These are phyloP conservation scores for Podiceps cristatus DNA, from an alignment of 2,113 vertebrate species.

Conservation along the genomic window DNA sequence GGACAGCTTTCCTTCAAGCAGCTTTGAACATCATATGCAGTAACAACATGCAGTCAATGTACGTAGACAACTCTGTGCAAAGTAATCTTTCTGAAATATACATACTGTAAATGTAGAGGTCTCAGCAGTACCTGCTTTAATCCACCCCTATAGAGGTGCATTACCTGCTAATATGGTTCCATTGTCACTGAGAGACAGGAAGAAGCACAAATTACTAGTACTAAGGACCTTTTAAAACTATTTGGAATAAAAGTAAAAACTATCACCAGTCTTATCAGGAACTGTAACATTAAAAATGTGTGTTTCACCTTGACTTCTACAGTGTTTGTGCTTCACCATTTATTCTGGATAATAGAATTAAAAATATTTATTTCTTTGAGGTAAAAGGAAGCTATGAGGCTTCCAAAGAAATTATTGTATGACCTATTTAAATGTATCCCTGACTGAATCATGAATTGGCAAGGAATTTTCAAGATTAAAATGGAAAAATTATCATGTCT, in stretches of 20 bases:
- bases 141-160: neutral
- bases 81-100: neutral
- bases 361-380: neutral
- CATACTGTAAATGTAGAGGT: neutral
- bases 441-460: neutral
- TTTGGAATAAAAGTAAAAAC: neutral
- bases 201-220: neutral
- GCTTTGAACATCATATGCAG: neutral
- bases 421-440: neutral
- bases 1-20: neutral
- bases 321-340: neutral
- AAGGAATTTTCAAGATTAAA: conserved; percentile 48
- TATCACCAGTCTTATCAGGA: neutral
- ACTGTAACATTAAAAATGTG: neutral
- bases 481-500: conserved; percentile 48
- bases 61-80: neutral
- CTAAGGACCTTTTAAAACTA: neutral
- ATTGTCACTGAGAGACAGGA: neutral
- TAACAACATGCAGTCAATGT: neutral
- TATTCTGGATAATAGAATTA: neutral
- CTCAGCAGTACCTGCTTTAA: neutral
- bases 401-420: neutral
- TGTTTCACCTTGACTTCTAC: neutral
- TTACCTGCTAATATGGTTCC: neutral
- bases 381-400: neutral